Conservation (phyloP, 2,797 vertebrate genomes). For the Nyctalus aviator region DNA sequence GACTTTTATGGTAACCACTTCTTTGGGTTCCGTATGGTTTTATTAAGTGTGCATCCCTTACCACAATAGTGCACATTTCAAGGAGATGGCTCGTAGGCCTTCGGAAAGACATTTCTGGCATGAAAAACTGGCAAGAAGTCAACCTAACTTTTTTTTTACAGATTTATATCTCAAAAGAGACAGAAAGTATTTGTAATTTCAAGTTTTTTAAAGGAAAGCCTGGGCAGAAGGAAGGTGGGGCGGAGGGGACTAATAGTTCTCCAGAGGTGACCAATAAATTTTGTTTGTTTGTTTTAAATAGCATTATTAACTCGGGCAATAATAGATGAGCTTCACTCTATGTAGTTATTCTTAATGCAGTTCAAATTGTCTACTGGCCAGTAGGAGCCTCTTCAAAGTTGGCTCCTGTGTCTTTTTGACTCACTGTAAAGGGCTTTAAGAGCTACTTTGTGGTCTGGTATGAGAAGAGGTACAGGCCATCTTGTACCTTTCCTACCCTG, state of each 20-base stretch:
- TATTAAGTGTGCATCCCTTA: neutral
- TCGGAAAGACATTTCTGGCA: neutral
- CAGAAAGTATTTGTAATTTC: neutral
- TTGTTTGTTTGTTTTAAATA: neutral
- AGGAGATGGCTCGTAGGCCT: neutral
- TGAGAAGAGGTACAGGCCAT: neutral
- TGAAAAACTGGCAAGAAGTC: neutral
- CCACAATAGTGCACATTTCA: neutral
- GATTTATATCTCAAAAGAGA: neutral
- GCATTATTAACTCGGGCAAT: neutral
- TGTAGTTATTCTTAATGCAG: neutral
- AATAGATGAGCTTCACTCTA: neutral
- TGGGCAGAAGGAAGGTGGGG: neutral
- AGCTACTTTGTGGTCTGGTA: neutral
- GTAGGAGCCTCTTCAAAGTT: neutral
- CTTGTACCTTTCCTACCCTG: neutral
- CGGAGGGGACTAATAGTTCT: neutral
- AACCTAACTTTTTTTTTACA: neutral
- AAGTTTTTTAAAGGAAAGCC: conserved; percentile 16
- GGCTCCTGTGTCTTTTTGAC: neutral
- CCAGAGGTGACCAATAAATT: neutral
- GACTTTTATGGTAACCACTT: neutral
- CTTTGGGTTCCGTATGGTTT: neutral
- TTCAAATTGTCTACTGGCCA: neutral
- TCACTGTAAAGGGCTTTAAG: neutral